Evolutionary conservation across 2,888 invertebrate genomes (phyloP).

Genomic region (Amblyjoppa fuscipennis): DNA sequence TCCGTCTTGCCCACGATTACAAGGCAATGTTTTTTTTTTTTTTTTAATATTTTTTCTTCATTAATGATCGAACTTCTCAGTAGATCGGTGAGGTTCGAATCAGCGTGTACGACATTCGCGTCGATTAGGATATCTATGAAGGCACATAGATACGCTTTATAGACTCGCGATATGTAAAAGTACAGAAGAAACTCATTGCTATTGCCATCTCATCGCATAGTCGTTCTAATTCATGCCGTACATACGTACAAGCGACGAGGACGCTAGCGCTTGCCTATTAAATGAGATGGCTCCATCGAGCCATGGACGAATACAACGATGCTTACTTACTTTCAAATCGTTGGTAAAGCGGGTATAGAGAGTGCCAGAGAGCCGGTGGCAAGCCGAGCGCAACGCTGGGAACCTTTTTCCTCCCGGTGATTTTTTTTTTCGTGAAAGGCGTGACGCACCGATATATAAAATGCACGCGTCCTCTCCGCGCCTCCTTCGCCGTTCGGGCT

Average conservation of each 20-base stretch:
- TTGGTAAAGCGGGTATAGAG: slow-evolving; percentile 35
- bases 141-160: slow-evolving; percentile 2
- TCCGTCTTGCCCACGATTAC: background rate
- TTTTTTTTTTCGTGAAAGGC: slow-evolving; percentile 66
- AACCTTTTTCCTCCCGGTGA: slow-evolving; percentile 56
- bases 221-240: slow-evolving; percentile 76
- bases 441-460: slow-evolving; percentile 63
- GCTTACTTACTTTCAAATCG: slow-evolving; percentile 69
- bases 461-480: slow-evolving; percentile 50
- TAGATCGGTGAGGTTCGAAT: background rate
- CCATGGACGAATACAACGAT: slow-evolving; percentile 49
- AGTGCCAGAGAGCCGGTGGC: slow-evolving; percentile 45
- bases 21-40: background rate
- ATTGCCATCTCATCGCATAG: slow-evolving; percentile 72
- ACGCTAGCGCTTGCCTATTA: slow-evolving; percentile 72
- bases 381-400: slow-evolving; percentile 63
- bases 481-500: slow-evolving; percentile 22
- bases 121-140: slow-evolving; percentile 22
- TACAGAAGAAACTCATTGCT: slow-evolving; percentile 69
- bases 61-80: background rate
- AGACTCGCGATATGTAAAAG: slow-evolving; percentile 19
- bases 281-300: slow-evolving; percentile 66
- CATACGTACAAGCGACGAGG: slow-evolving; percentile 63
- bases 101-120: background rate
- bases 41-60: background rate